Percentiles rank a stretch among this genome's conserved stretches.
phyloP scores from a whole-genome alignment of 2,888 invertebrate species.

The Conus canariensis region DNA sequence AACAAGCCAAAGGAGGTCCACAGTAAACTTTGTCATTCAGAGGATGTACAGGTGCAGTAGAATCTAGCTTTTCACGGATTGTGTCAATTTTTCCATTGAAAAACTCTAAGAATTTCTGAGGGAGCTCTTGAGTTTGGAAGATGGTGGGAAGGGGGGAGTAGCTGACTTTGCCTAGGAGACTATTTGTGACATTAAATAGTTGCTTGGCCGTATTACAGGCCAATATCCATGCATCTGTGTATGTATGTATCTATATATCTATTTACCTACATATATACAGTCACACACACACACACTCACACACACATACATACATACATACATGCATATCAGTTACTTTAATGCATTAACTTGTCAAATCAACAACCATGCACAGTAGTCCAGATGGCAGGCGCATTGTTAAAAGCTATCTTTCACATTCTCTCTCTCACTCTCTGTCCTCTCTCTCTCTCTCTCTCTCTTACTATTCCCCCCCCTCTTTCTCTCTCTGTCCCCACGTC shows the following conservation, averaged over 20 bases:
- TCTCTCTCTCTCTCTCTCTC: background rate
- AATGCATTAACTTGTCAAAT: background rate
- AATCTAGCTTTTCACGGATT: too few relatives aligned
- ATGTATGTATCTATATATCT: background rate
- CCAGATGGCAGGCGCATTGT: background rate
- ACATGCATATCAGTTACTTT: background rate
- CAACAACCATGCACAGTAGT: background rate
- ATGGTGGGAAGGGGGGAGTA: too few relatives aligned
- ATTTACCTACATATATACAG: background rate
- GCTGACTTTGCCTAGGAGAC: too few relatives aligned
- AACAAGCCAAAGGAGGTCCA: too few relatives aligned
- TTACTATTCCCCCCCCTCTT: too few relatives aligned
- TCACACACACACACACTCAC: conserved; percentile 30
- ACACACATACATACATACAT: conserved; percentile 30
- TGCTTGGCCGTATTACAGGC: too few relatives aligned
- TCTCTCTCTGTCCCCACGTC: too few relatives aligned
- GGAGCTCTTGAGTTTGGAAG: too few relatives aligned
- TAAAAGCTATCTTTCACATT: background rate
- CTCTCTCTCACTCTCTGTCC: background rate
- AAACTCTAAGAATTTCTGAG: too few relatives aligned
- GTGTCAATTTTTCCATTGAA: too few relatives aligned
- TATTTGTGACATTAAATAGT: too few relatives aligned
- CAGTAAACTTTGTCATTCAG: too few relatives aligned
- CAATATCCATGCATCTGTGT: background rate
- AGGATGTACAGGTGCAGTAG: background rate